Evolutionary conservation across 2,888 invertebrate species (phyloP), one percentile per base, ranked within the genome.

Genomic region (Pilophorus perplexus): DNA sequence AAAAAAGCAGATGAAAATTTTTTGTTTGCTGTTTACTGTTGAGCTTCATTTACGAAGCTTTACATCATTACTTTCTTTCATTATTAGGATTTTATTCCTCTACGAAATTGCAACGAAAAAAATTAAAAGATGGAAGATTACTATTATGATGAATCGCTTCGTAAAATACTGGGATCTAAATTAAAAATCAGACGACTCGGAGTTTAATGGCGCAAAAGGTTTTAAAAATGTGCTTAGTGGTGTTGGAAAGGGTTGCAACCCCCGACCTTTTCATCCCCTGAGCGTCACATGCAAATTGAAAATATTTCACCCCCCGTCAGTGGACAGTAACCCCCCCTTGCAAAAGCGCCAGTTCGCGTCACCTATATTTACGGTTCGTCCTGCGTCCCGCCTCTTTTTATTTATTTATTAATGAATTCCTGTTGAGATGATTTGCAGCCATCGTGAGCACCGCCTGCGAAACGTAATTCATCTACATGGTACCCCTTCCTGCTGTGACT

Each of bases 201-300:
- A n/a, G n/a, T n/a, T n/a, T n/a, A 59, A 59, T 59, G 59, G 59
- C 44, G 59, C 59, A 59, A 44, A 59, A 59, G 42, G 59, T 42
- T 28, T n/a, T n/a, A n/a, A n/a, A 27, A 59, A 59, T 59, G 59
- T 59, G 55, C 55, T 52, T 25, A 14, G 55, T 22, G 37, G 55
- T n/a, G 55, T 55, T 37, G 55, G 33, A 59, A 12, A 12, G n/a
- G 33, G 33, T 12, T 33, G 33, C 52, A n/a, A 27, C 50, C 28
- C 52, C 27, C 52, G 18, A 18, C 25, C 28, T 28, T 52, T 50
- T 50, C 27, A 25, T 52, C 28, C 18, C 18, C 52, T 2, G 23
- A 25, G 55, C 37, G 55, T 38, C 55, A 38, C 55, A 55, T 55
- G 55, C 55, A 55, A 55, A 55, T 55, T 55, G 55, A 55, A 55